Base-by-base conservation (phyloP, 2,113 vertebrate genomes). In the Pachypanchax playfairii region DNA sequence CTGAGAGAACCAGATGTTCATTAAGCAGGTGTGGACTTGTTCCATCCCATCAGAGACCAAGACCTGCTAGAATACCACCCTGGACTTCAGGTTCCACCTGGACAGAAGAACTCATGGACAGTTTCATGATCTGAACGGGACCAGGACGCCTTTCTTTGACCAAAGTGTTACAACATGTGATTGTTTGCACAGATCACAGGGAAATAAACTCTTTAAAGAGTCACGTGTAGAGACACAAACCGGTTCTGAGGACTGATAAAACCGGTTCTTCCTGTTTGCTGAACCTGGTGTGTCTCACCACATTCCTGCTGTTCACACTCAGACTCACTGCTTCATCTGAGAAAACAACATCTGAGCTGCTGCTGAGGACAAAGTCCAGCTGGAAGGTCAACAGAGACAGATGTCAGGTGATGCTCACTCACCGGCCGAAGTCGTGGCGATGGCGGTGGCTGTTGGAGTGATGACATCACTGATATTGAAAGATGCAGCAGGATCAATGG, bases 401-500 rank as follows among this genome's bases (percentile, higher is more conserved):
- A 49, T n/a, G 36, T 36, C 50, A 21, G 29, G 46, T 2, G 11
- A 9, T 0, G 7, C 20, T 15, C 33, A 65, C 82, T 89, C 54
- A 93, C 91, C 85, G 2, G 88, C 60, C 9, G 89, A 71, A 21
- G 82, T 6, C 1, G 77, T 41, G 25, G 48, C 17, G 9, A 53
- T 6, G 5, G 61, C 1, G 0, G 55, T 25, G 3, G 79, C 42
- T 8, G 51, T 7, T 29, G 28, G 52, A 33, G 38, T 3, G 62
- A 1, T 35, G 73, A 53, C 54, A 9, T 64, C 65, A 3, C 73
- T 90, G 79, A 21, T 63, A 31, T 87, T 92, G 81, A 87, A 77
- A 54, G 80, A 64, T 26, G 36, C 43, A 6, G 50, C 39, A 17
- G 29, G 14, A 12, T 71, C 50, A 0, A 36, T 12, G 29, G 55